Percentiles rank a stretch among this genome's conserved stretches.
Conservation (phyloP, 1,140 invertebrate genomes). For the Marisa cornuarietis region DNA sequence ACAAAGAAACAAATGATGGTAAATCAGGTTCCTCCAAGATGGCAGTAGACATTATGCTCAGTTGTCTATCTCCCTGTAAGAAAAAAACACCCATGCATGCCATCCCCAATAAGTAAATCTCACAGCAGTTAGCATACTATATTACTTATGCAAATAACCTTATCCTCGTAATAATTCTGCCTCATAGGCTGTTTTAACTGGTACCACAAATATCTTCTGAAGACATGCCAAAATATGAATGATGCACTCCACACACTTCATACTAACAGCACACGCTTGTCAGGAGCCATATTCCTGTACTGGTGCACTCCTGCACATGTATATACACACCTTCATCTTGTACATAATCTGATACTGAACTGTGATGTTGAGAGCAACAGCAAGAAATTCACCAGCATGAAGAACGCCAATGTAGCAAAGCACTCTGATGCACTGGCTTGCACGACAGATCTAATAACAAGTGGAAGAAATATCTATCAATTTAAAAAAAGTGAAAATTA, state of each 20-base stretch:
- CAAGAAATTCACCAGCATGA: constrained; percentile 21
- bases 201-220: too few species aligned
- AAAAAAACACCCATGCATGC: too few species aligned
- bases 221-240: too few species aligned
- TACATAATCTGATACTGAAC: constrained; percentile 23
- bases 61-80: constrained; percentile 20
- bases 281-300: too few species aligned
- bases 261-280: too few species aligned
- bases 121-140: too few species aligned
- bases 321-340: constrained; percentile 21
- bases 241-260: too few species aligned
- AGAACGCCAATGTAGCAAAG: constrained; percentile 21
- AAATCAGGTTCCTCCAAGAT: constrained; percentile 19
- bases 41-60: constrained; percentile 20
- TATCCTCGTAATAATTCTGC: too few species aligned
- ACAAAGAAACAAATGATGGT: constrained; percentile 21
- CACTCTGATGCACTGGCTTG: constrained; percentile 14
- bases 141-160: too few species aligned
- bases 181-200: too few species aligned
- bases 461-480: neutral
- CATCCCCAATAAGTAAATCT: too few species aligned
- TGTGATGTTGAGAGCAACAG: constrained; percentile 28
- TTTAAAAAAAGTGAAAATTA: neutral
- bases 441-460: constrained; percentile 8
- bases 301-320: neutral